Evolutionary conservation across 1,140 invertebrate species (phyloP).

Genomic region (Diabrotica virgifera): DNA sequence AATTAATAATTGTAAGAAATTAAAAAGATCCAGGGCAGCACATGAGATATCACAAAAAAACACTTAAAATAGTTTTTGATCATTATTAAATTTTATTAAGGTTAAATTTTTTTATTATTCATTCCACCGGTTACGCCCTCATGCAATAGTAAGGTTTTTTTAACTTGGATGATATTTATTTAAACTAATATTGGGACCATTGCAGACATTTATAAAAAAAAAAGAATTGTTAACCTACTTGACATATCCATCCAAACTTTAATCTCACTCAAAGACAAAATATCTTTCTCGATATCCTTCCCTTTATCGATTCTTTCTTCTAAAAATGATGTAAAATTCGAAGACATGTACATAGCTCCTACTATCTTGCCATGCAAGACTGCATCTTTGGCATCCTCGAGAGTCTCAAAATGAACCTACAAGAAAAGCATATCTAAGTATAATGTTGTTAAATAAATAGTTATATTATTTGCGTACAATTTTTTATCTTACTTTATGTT

Average conservation of each 20-base stretch:
- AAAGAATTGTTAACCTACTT: constrained; percentile 51
- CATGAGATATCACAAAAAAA: too few species aligned
- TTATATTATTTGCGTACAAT: not conserved
- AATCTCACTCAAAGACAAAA: constrained; percentile 59
- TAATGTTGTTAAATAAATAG: too few species aligned
- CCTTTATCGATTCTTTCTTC: constrained; percentile 57
- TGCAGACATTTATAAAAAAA: not conserved
- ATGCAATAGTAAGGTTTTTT: too few species aligned
- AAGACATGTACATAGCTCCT: constrained; percentile 68
- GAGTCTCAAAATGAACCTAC: constrained; percentile 49
- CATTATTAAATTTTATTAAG: too few species aligned
- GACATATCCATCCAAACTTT: constrained; percentile 69
- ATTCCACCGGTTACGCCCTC: too few species aligned
- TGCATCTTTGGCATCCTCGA: constrained; percentile 57
- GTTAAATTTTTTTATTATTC: too few species aligned
- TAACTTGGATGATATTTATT: too few species aligned
- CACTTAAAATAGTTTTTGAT: too few species aligned
- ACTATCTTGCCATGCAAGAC: constrained; percentile 62
- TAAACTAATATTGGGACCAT: too few species aligned
- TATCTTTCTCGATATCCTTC: constrained; percentile 48
- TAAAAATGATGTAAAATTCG: constrained; percentile 72
- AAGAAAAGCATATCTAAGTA: constrained; percentile 7
- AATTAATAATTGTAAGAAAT: too few species aligned
- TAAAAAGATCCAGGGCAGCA: too few species aligned
- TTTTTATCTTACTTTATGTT: not conserved